phyloP scores from a whole-genome alignment of 2,113 vertebrate genomes.

The Pseudorhombus dupliciocellatus region DNA sequence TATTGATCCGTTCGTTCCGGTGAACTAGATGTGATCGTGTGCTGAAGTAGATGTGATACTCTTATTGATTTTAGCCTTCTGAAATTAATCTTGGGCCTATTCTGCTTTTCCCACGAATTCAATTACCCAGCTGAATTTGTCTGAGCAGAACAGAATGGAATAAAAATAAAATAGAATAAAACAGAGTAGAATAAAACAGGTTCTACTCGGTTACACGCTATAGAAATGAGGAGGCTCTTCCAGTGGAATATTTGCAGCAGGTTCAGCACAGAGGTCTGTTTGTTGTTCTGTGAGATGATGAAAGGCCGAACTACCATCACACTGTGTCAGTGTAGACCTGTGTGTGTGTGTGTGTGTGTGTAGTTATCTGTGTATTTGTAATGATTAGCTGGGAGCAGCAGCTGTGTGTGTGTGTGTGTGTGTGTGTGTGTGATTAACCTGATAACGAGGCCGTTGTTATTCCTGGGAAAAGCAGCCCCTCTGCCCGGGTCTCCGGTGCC shows the following conservation, averaged over 20 bases:
- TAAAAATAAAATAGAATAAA: neutral
- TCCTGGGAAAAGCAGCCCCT: conserved; percentile 81
- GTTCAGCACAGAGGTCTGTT: conserved; percentile 51
- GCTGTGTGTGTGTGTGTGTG: conserved; percentile 34
- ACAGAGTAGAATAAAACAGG: neutral
- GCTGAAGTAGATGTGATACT: conserved; percentile 71
- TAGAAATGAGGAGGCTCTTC: neutral
- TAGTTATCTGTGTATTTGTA: conserved; percentile 74
- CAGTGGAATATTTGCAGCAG: conserved; percentile 20
- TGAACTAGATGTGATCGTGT: conserved; percentile 63
- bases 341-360: conserved; percentile 54
- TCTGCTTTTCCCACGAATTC: conserved; percentile 63
- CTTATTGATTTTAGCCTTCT: conserved; percentile 73
- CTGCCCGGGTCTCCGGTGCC: conserved; percentile 31
- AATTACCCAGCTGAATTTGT: conserved; percentile 47
- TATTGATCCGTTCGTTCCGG: conserved; percentile 67
- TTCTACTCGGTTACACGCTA: neutral
- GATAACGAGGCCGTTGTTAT: conserved; percentile 72
- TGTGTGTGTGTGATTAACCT: conserved; percentile 60
- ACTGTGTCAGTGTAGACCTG: conserved; percentile 39
- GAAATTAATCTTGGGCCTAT: conserved; percentile 68
- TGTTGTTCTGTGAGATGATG: conserved; percentile 56
- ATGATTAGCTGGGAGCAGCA: conserved; percentile 74
- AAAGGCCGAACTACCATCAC: conserved; percentile 44
- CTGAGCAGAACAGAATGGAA: conserved; percentile 37